Conservation (phyloP, 2,888 invertebrate species). For the Campopleginae sp. region DNA sequence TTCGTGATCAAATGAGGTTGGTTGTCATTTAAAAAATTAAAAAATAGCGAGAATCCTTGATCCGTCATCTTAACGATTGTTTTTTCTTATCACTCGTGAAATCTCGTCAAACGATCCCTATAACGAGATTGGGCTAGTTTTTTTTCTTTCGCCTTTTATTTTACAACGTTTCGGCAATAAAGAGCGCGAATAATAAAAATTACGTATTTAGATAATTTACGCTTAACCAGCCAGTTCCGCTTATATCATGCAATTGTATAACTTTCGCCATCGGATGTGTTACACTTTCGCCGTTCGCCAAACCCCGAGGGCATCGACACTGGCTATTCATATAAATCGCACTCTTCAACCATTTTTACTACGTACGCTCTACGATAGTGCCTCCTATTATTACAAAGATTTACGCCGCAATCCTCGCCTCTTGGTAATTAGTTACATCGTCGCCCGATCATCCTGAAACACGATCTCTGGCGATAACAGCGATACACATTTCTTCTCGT, state of each 20-base stretch:
- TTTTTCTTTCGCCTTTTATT: slow-evolving; percentile 5
- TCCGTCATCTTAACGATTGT: neutral
- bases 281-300: slow-evolving; percentile 65
- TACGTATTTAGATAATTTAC: slow-evolving; percentile 51
- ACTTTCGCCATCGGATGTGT: slow-evolving; percentile 65
- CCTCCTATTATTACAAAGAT: neutral
- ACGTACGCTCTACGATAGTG: neutral
- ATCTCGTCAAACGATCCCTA: neutral
- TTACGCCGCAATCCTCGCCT: neutral
- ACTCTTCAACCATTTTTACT: slow-evolving; percentile 26
- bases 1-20: neutral
- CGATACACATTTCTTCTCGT: too few relatives aligned
- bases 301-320: slow-evolving; percentile 40
- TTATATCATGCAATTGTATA: slow-evolving; percentile 70
- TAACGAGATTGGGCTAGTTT: neutral
- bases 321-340: neutral
- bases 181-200: slow-evolving; percentile 29
- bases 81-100: neutral
- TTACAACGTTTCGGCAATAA: neutral
- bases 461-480: too few relatives aligned
- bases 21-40: neutral
- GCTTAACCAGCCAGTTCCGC: slow-evolving; percentile 47
- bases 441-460: too few relatives aligned
- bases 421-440: neutral
- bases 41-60: neutral